Base-by-base conservation (phyloP, 2,888 invertebrate genomes). In the Diaprepes abbreviatus region DNA sequence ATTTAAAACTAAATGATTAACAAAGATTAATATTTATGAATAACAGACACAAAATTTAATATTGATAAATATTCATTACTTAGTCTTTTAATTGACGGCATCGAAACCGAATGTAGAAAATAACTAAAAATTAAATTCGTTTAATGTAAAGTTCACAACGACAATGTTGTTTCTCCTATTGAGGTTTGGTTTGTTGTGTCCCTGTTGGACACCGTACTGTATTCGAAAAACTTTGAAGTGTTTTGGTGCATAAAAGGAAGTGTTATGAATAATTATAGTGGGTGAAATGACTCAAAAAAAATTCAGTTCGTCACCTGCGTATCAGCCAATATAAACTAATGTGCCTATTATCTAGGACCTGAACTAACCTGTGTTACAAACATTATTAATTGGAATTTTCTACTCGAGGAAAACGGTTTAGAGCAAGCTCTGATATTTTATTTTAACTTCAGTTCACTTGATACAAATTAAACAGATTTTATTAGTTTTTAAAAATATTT, bases 131-230 rank as follows among this genome's bases (percentile, higher is more conserved):
- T n/a, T n/a, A n/a, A n/a, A n/a, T n/a, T n/a, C n/a, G n/a, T n/a
- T n/a, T n/a, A n/a, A n/a, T n/a, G n/a, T n/a, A n/a, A n/a, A n/a
- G n/a, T n/a, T n/a, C n/a, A n/a, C n/a, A n/a, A n/a, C n/a, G 17
- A 60, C 45, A 36, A 60, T 60, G 60, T 50, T 60, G 36, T 35
- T 50, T 45, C 48, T 48, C 19, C 31, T 60, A 14, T 12, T 60
- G n/a, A n/a, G 21, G n/a, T 60, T 60, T 50, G 60, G 60, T 48
- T 16, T 48, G 7, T 50, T 48, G 12, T 60, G 60, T 36, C 24
- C 21, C 14, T 60, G 60, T 60, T 60, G 60, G 60, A 60, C 60
- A 2, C 60, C 60, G 19, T 60, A 36, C 19, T 60, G 50, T 19
- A 36, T 60, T 14, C 43, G 58, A 14, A 14, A 21, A 12, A 6